Conservation (phyloP, 2,113 vertebrate genomes). For the Heterochromis multidens region DNA sequence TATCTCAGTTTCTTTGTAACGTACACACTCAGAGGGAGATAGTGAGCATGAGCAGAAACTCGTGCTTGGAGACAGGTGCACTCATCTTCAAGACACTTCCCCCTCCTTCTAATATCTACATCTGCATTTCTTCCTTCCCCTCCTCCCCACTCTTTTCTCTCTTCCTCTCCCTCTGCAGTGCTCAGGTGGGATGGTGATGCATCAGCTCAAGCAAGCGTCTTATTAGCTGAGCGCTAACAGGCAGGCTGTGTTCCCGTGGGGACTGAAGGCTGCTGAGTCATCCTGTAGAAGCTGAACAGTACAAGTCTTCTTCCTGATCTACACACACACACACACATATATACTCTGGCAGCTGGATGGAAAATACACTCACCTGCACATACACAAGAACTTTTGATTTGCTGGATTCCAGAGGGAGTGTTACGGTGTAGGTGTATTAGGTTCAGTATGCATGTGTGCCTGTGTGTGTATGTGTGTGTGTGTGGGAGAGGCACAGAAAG, state of each 20-base stretch:
- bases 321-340: conserved; percentile 3
- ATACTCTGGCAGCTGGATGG: neutral
- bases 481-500: neutral
- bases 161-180: conserved; percentile 17
- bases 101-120: conserved; percentile 36
- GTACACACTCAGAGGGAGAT: neutral
- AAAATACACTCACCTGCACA: conserved; percentile 21
- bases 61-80: conserved; percentile 40
- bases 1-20: neutral
- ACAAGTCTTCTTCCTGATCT: neutral
- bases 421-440: conserved; percentile 5
- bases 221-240: conserved; percentile 62
- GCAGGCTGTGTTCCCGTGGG: conserved; percentile 46
- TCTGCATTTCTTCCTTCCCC: conserved; percentile 5
- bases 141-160: neutral
- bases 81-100: conserved; percentile 36
- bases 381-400: conserved; percentile 14
- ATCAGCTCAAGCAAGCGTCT: conserved; percentile 44
- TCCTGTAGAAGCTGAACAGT: conserved; percentile 38
- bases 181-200: conserved; percentile 57
- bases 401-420: conserved; percentile 1
- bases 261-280: conserved; percentile 61
- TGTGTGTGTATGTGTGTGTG: neutral
- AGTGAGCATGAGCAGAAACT: conserved; percentile 7
- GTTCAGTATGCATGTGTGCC: neutral